A percentile compares a stretch with the other conserved stretches of the same genome.
These are phyloP conservation scores for Tetanocera ferruginea DNA, from an alignment of 2,888 invertebrate species.

Conservation along the genomic window DNA sequence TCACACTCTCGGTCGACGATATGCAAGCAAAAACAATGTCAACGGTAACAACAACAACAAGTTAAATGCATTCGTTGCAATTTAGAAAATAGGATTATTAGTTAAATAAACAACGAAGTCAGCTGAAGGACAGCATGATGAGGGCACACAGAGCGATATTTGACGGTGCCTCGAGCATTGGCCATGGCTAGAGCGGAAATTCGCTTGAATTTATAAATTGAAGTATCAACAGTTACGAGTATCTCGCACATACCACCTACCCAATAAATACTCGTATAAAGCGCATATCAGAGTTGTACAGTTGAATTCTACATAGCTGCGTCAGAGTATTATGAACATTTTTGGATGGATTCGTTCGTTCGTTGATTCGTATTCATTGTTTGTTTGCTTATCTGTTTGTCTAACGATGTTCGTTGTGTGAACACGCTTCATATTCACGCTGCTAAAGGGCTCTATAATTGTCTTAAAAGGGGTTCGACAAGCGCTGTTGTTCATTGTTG, in stretches of 20 bases:
- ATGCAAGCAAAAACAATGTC: slow-evolving; percentile 1
- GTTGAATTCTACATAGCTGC: too few relatives aligned
- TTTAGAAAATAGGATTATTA: slow-evolving; percentile 54
- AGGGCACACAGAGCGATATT: not conserved
- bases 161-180: not conserved
- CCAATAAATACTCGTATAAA: too few relatives aligned
- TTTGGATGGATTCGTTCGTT: too few relatives aligned
- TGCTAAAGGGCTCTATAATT: not conserved
- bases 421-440: not conserved
- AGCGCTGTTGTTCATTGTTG: not conserved
- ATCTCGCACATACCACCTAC: not conserved
- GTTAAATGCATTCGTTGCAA: slow-evolving; percentile 33
- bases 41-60: slow-evolving; percentile 6
- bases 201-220: slow-evolving; percentile 12
- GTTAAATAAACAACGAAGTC: slow-evolving; percentile 52
- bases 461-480: not conserved
- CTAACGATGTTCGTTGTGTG: not conserved
- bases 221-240: slow-evolving; percentile 18
- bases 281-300: too few relatives aligned
- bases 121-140: slow-evolving; percentile 16
- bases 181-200: not conserved
- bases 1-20: slow-evolving; percentile 44
- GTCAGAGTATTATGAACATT: too few relatives aligned
- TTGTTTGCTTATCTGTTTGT: too few relatives aligned
- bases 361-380: too few relatives aligned